Evolutionary conservation across 2,113 vertebrate species (phyloP).

Genomic region (Atlantisia rogersi): DNA sequence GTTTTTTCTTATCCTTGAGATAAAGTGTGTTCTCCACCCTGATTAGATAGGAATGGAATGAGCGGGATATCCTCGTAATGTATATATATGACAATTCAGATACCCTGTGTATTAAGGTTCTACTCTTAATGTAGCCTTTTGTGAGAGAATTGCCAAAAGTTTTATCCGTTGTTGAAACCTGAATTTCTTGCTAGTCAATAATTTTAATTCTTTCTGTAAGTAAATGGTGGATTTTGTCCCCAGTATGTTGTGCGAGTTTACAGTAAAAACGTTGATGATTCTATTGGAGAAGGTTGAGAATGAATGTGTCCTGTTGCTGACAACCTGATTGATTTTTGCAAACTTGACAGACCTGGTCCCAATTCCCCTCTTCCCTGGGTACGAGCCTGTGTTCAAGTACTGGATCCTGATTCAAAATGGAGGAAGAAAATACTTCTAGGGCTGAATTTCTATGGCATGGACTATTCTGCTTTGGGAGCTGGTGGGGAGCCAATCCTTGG

Average conservation of each 20-base stretch:
- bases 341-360: constrained; percentile 84
- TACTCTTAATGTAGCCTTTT: background rate
- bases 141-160: background rate
- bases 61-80: background rate
- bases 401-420: constrained; percentile 88
- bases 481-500: constrained; percentile 87
- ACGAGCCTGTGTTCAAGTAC: constrained; percentile 86
- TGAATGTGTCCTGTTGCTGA: background rate
- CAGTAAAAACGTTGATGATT: background rate
- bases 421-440: constrained; percentile 94
- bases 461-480: constrained; percentile 82
- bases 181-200: background rate
- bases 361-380: constrained; percentile 92
- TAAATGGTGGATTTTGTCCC: background rate
- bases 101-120: background rate
- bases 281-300: background rate
- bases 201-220: background rate
- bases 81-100: background rate
- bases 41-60: background rate
- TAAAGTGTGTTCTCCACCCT: background rate
- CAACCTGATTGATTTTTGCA: background rate
- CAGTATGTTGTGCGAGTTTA: background rate
- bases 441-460: constrained; percentile 92
- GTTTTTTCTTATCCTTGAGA: background rate
- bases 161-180: background rate